Base-by-base conservation (phyloP, 2,797 vertebrate species). In the Coregonus ussuriensis region DNA sequence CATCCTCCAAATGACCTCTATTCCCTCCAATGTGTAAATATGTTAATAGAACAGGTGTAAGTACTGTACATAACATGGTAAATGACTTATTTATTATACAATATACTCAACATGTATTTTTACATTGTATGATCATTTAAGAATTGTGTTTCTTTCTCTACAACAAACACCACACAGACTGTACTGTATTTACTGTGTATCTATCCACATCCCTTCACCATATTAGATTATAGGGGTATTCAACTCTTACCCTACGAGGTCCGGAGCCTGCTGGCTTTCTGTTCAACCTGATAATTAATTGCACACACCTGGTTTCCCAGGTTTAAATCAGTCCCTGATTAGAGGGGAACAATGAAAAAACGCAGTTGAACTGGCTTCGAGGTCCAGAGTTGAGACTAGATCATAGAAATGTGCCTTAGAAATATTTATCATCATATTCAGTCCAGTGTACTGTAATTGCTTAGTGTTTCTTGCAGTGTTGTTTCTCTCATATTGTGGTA, bases 31-130 rank as follows among this genome's bases (percentile, higher is more conserved):
- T 78, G 59, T 93, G 87, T 93, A 81, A 76, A 87, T 89, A 68
- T 93, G 89, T 93, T 93, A 91, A 93, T 91, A 4, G 86, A 75
- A 82, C 56, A 71, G 59, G 62, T 94, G 91, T 94, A 90, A 91
- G 83, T 92, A 89, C 66, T 94, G 93, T 94, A 93, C 83, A 94
- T 88, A 92, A 47, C 73, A 86, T 79, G 82, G 80, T 77, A 72
- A 85, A 84, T 80, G 25, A 83, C 54, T 89, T 92, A 94, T 94
- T 94, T 94, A 94, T 94, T 92, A 37, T 91, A 88, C 81, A 84
- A 93, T 92, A 31, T 91, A 88, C 80, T 88, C 80, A 65, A 63
- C 85, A 84, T 91, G 86, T 93, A 89, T 93, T 93, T 93, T 92
- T 93, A 72, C 89, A 90, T 81, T 89, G 75, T 86, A 71, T 84